Conservation (phyloP, 2,888 invertebrate species). For the Endomychus coccineus region DNA sequence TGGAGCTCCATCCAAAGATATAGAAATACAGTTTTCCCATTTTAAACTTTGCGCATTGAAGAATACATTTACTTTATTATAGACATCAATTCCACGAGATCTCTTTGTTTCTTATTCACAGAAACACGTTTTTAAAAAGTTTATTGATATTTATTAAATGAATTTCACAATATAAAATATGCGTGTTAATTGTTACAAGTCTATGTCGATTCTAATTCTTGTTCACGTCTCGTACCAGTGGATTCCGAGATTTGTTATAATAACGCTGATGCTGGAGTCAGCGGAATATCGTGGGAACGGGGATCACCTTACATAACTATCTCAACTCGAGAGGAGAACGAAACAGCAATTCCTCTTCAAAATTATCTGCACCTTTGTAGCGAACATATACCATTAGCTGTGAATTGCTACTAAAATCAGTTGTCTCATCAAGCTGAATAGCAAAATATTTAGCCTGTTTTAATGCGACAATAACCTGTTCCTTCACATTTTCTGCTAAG, state of each 20-base stretch:
- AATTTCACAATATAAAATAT: too few relatives aligned
- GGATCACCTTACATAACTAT: too few relatives aligned
- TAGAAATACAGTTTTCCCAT: conserved; percentile 24
- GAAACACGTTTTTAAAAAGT: too few relatives aligned
- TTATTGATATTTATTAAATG: too few relatives aligned
- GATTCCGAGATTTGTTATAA: too few relatives aligned
- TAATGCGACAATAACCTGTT: conserved; percentile 25
- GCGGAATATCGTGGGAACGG: too few relatives aligned
- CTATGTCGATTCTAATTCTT: too few relatives aligned
- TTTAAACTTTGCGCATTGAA: conserved; percentile 20
- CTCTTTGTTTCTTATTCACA: too few relatives aligned
- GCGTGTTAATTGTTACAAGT: too few relatives aligned
- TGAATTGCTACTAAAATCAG: conserved; percentile 23
- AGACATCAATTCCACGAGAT: conserved; percentile 17
- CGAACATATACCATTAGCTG: conserved; percentile 19
- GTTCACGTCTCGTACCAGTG: too few relatives aligned
- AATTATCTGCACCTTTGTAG: conserved; percentile 19
- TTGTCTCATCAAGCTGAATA: conserved; percentile 25
- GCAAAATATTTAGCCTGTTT: conserved; percentile 23
- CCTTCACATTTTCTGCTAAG: conserved; percentile 24
- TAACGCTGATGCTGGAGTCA: too few relatives aligned
- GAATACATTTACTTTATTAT: conserved; percentile 23
- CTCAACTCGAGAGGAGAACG: conserved; percentile 21
- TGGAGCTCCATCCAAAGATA: conserved; percentile 23
- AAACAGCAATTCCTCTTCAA: conserved; percentile 23